phyloP scores from a whole-genome alignment of 30 jellyfish, hydroid and myxozoan species.

The Chrysaora quinquecirrha region DNA sequence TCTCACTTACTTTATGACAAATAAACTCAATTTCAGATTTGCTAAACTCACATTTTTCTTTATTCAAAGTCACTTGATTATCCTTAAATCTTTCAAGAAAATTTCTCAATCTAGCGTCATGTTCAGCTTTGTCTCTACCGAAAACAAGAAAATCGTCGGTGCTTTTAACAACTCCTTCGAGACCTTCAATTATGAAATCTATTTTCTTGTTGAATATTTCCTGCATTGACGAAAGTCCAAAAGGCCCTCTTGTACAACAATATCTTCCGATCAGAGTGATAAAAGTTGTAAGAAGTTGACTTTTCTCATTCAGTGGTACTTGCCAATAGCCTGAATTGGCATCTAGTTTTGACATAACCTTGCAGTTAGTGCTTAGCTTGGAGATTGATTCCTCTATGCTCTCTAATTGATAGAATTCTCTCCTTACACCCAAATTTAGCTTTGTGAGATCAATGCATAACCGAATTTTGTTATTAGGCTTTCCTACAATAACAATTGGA shows the following conservation, averaged over 20 bases:
- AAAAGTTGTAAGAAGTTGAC: constrained; percentile 62
- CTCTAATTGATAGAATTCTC: constrained; percentile 35
- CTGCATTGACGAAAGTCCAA: constrained; percentile 50
- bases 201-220: constrained; percentile 31
- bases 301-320: constrained; percentile 25
- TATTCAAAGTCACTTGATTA: constrained; percentile 25
- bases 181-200: constrained; percentile 17
- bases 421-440: not conserved
- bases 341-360: constrained; percentile 50
- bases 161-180: constrained; percentile 16
- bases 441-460: constrained; percentile 47
- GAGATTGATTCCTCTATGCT: constrained; percentile 44
- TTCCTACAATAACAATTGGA: constrained; percentile 40
- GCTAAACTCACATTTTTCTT: constrained; percentile 39
- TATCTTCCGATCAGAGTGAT: constrained; percentile 68
- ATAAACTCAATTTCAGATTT: constrained; percentile 38
- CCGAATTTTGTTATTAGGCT: constrained; percentile 17
- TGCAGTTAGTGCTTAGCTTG: constrained; percentile 28
- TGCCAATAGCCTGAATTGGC: constrained; percentile 86
- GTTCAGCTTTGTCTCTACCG: constrained; percentile 17
- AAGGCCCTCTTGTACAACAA: constrained; percentile 57
- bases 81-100: constrained; percentile 19
- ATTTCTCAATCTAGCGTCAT: constrained; percentile 20
- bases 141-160: constrained; percentile 29
- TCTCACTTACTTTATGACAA: constrained; percentile 35